phyloP scores from a whole-genome alignment of 2,113 vertebrate genomes.

The Leuciscus idus region DNA sequence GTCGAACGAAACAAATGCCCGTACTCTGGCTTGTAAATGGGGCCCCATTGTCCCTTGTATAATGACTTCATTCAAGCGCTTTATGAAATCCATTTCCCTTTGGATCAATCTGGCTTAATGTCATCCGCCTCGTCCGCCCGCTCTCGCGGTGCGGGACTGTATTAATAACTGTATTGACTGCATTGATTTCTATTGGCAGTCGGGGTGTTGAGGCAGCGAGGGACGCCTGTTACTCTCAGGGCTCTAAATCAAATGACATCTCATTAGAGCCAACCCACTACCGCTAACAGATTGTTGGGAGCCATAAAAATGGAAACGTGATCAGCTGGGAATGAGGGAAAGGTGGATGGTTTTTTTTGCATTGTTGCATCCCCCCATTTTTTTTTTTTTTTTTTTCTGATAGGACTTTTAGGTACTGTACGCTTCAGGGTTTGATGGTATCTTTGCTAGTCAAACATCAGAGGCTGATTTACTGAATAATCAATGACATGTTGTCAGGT shows the following conservation, averaged over 20 bases:
- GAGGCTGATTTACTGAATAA: constrained; percentile 18
- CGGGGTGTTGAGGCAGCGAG: constrained; percentile 32
- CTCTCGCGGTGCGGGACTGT: constrained; percentile 75
- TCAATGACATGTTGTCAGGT: constrained; percentile 28
- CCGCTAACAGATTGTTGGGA: constrained; percentile 70
- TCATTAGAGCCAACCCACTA: constrained; percentile 75
- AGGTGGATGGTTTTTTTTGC: constrained; percentile 49
- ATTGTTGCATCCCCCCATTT: not conserved
- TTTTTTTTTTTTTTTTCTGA: not conserved
- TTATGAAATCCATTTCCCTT: constrained; percentile 81
- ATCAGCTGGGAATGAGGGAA: constrained; percentile 64
- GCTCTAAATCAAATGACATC: constrained; percentile 82
- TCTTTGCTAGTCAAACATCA: constrained; percentile 9
- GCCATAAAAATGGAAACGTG: constrained; percentile 74
- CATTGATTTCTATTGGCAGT: constrained; percentile 82
- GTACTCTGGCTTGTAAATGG: constrained; percentile 24
- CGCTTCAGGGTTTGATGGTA: constrained; percentile 5
- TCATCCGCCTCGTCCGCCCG: constrained; percentile 80
- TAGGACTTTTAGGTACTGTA: not conserved
- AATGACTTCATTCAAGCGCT: constrained; percentile 73
- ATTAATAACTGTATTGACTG: constrained; percentile 82
- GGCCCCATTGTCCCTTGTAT: constrained; percentile 51
- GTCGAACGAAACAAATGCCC: constrained; percentile 44
- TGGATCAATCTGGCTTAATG: constrained; percentile 85
- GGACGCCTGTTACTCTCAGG: constrained; percentile 61